Conservation (phyloP, 2,888 invertebrate genomes). For the Watsonalla cultraria region DNA sequence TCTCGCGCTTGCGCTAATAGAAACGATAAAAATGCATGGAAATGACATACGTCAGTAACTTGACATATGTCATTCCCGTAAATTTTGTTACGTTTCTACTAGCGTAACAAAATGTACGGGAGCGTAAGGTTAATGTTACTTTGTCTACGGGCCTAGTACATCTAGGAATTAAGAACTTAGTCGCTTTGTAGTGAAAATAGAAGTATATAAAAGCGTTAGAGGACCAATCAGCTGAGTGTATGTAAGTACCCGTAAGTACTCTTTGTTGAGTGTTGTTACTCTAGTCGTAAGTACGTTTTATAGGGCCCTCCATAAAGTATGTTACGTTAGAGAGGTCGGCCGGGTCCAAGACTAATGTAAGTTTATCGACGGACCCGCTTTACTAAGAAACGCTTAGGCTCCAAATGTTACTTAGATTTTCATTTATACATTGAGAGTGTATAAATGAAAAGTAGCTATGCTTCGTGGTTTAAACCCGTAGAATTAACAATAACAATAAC, state of each 20-base stretch:
- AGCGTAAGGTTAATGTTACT: not conserved
- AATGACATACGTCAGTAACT: too few species aligned
- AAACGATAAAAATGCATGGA: too few species aligned
- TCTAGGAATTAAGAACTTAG: not conserved
- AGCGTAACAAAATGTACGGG: too few species aligned
- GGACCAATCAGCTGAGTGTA: slow-evolving; percentile 6
- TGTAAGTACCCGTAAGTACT: not conserved
- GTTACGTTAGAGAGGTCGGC: slow-evolving; percentile 2
- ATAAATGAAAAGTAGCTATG: too few species aligned
- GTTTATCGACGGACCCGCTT: slow-evolving; percentile 1
- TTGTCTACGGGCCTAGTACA: not conserved
- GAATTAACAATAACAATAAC: too few species aligned
- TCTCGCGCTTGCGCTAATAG: too few species aligned
- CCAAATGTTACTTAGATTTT: not conserved
- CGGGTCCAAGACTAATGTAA: not conserved
- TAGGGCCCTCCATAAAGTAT: slow-evolving; percentile 2
- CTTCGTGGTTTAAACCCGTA: too few species aligned
- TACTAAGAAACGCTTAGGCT: not conserved
- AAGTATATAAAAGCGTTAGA: slow-evolving; percentile 12
- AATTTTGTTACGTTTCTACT: too few species aligned
- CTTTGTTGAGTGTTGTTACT: slow-evolving; percentile 1
- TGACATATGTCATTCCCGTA: too few species aligned
- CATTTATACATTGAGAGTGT: not conserved
- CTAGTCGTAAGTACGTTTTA: not conserved
- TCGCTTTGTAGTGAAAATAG: not conserved